Evolutionary conservation across 92 coral and sea anemone species (phyloP), one percentile per base, ranked within the genome.

Genomic region (Parazoanthus darwini): DNA sequence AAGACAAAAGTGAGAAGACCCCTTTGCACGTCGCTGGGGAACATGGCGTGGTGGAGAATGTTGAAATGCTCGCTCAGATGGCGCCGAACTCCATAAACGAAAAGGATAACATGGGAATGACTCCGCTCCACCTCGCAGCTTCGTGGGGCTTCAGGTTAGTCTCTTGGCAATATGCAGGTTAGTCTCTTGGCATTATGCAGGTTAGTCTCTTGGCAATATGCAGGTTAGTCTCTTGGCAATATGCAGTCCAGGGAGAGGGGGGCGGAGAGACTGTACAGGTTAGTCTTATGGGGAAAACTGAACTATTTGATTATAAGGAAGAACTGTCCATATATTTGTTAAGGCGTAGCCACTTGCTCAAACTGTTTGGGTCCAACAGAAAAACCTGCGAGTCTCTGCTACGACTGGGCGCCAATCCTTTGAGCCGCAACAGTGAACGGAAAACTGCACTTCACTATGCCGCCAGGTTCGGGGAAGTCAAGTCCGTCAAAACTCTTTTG

Each of bases 391-490:
- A 20, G 42, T 86, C 92, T 33, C 88, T 94, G 43, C 20, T 93
- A 3, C 59, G 54, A 9, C 74, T 88, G 79, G 89, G 91, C 13
- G 92, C 91, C 73, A 80, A 82, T 35, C 77, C 91, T 18, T 35
- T 88, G 58, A 43, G 80, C 9, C 98, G 92, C 56, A 88, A 91
- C 36, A 26, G 85, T 22, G 38, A 46, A 1, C 88, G 89, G 76
- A 82, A 92, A 44, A 91, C 96, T 16, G 94, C 98, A 15, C 96
- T 94, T 54, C 96, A 94, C 71, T 66, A 90, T 33, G 98, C 98
- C 11, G 94, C 90, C 6, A 51, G 78, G 58, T 67, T 88, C 26
- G 94, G 96, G 22, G 89, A 93, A 59, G 43, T 94, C 35, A 86
- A 90, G 44, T 81, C 92, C 8, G 94, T 90, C 58, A 85, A 90